Evolutionary conservation across 30 jellyfish, hydroid and myxozoan species (phyloP).

Genomic region (Hydractinia symbiolongicarpus): DNA sequence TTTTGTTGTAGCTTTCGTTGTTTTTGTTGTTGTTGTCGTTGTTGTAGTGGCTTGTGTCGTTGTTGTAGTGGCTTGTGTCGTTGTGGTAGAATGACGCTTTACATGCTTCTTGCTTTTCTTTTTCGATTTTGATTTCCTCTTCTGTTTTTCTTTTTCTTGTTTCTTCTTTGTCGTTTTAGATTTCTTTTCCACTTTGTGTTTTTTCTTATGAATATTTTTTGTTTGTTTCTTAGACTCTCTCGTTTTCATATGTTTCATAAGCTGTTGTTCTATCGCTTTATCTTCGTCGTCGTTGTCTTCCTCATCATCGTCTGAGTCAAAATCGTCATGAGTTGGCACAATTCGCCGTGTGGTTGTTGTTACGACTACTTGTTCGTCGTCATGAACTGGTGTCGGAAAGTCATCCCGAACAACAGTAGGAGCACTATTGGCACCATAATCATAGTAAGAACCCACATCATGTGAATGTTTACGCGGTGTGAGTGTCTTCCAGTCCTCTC

Average conservation of each 20-base stretch:
- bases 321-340: slow-evolving; percentile 25
- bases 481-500: background rate
- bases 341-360: slow-evolving; percentile 10
- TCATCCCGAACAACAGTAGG: slow-evolving; percentile 32
- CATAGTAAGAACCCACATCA: background rate
- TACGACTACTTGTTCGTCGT: slow-evolving; percentile 11
- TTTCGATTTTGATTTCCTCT: slow-evolving; percentile 11
- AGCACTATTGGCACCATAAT: background rate
- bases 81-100: background rate
- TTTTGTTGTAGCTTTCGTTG: background rate
- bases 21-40: background rate
- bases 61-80: slow-evolving; percentile 10
- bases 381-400: slow-evolving; percentile 38
- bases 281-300: slow-evolving; percentile 11
- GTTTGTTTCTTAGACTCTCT: background rate
- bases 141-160: background rate
- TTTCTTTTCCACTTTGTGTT: no score
- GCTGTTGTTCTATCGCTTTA: background rate
- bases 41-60: slow-evolving; percentile 5
- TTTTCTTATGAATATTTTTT: background rate
- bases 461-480: slow-evolving; percentile 7
- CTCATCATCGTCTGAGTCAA: slow-evolving; percentile 5
- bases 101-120: no score
- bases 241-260: background rate
- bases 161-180: background rate